Evolutionary conservation across 2,888 invertebrate species (phyloP).

Genomic region (Abrostola triplasia): DNA sequence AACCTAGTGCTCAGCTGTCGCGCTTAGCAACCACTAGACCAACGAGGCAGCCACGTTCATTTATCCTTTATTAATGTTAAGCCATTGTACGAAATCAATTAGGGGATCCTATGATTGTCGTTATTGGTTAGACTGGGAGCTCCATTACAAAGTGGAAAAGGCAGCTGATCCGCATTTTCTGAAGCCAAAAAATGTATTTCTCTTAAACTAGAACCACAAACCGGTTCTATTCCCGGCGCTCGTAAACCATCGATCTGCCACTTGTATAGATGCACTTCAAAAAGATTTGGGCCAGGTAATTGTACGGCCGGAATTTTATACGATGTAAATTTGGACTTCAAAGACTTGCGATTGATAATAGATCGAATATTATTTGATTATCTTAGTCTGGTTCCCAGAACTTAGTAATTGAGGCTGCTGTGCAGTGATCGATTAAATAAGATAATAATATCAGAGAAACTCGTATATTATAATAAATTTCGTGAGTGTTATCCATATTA

Average conservation of each 20-base stretch:
- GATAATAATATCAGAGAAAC: background rate
- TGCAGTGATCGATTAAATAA: background rate
- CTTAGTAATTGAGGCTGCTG: background rate
- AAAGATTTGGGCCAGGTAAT: constrained; percentile 55
- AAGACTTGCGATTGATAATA: constrained; percentile 34
- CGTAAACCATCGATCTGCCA: constrained; percentile 55
- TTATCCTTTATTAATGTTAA: too few species aligned
- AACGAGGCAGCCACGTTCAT: too few species aligned
- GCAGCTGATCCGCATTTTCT: background rate
- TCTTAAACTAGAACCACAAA: constrained; percentile 38
- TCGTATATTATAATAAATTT: too few species aligned
- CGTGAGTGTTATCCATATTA: too few species aligned
- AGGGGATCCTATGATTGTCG: too few species aligned
- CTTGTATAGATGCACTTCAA: constrained; percentile 54
- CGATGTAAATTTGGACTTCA: constrained; percentile 52
- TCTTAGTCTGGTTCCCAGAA: constrained; percentile 31
- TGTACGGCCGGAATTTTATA: constrained; percentile 47
- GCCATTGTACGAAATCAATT: too few species aligned
- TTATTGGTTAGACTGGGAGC: too few species aligned
- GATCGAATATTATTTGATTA: constrained; percentile 11
- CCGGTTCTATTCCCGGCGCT: constrained; percentile 49
- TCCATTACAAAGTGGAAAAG: too few species aligned
- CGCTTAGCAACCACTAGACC: too few species aligned
- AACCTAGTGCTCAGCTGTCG: too few species aligned
- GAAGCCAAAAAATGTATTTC: background rate